Evolutionary conservation across 2,113 vertebrate species (phyloP).

Genomic region (Hippolais icterina): DNA sequence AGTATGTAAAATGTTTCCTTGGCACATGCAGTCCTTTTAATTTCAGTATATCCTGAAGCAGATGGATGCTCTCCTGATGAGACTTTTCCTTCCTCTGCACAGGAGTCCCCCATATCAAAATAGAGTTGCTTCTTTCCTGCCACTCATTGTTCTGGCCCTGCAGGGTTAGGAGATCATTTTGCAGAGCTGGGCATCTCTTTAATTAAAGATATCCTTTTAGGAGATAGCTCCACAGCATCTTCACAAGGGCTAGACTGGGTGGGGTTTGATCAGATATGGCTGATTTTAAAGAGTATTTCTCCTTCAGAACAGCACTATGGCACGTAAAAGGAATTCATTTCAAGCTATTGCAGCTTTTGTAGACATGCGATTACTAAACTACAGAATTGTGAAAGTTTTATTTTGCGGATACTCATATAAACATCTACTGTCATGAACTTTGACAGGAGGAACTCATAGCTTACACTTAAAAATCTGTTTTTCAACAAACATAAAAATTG

Average conservation of each 20-base stretch:
- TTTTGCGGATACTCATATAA: not conserved
- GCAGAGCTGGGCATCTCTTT: not conserved
- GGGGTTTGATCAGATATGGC: not conserved
- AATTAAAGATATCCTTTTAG: constrained; percentile 14
- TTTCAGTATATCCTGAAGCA: constrained; percentile 12
- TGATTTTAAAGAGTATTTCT: not conserved
- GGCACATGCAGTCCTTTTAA: not conserved
- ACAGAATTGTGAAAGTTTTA: not conserved
- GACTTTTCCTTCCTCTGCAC: constrained; percentile 37
- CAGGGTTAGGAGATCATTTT: not conserved
- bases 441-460: not conserved
- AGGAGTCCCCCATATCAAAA: constrained; percentile 23
- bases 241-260: not conserved
- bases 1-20: not conserved
- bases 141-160: constrained; percentile 1
- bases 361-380: not conserved
- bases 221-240: not conserved
- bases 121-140: constrained; percentile 37
- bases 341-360: not conserved
- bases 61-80: constrained; percentile 21
- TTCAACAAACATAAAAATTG: not conserved
- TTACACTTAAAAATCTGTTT: not conserved
- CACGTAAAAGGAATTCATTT: not conserved
- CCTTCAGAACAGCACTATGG: not conserved
- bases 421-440: not conserved